A percentile compares a stretch with the other conserved stretches of the same genome.
These are phyloP conservation scores for Hipparchia sbordonii DNA, from an alignment of 2,888 invertebrate genomes.

Conservation along the genomic window DNA sequence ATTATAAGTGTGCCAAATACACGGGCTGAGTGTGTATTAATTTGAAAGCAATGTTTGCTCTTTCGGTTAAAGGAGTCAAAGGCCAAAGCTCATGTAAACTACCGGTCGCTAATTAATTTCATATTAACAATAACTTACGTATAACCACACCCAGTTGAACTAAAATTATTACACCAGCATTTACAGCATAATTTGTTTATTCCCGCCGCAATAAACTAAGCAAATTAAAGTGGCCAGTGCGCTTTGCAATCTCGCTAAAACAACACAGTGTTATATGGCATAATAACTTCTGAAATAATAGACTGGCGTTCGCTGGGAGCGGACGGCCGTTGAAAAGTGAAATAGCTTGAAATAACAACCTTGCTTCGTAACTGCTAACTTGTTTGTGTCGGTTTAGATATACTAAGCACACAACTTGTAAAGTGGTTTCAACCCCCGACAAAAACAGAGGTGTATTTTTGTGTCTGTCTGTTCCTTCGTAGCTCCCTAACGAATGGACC, in stretches of 20 bases:
- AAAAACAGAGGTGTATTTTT: too few species aligned
- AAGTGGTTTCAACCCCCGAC: too few species aligned
- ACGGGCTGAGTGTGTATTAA: too few species aligned
- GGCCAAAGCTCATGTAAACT: not conserved
- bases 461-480: too few species aligned
- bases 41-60: too few species aligned
- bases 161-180: conserved; percentile 13
- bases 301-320: not conserved
- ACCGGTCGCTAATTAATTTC: not conserved
- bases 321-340: conserved; percentile 7
- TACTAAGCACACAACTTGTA: not conserved
- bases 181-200: conserved; percentile 16
- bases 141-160: conserved; percentile 5
- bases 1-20: too few species aligned
- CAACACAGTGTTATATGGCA: conserved; percentile 20
- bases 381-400: not conserved
- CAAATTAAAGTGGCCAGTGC: conserved; percentile 18
- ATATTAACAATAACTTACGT: not conserved
- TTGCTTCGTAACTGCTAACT: conserved; percentile 5
- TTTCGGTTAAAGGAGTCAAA: not conserved
- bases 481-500: too few species aligned
- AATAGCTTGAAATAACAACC: conserved; percentile 28
- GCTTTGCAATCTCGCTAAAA: conserved; percentile 17
- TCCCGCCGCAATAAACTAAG: conserved; percentile 17
- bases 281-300: conserved; percentile 21